Base-by-base conservation (phyloP, 2,888 invertebrate species). In the Odontothrips loti region DNA sequence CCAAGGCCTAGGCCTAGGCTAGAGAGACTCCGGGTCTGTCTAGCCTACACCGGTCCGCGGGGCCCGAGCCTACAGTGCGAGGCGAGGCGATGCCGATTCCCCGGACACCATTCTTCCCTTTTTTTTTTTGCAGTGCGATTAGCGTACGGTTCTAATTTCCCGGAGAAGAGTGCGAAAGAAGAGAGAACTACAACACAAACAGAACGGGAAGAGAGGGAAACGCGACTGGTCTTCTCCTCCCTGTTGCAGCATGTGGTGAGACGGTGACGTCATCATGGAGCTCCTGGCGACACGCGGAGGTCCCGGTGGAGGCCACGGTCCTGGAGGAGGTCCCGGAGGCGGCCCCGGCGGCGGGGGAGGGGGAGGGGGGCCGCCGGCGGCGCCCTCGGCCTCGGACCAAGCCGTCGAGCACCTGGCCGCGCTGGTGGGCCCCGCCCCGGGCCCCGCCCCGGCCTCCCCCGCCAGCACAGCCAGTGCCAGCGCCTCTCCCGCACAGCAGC, bases 401-500 rank as follows among this genome's bases (percentile, higher is more conserved):
- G 34, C 34, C 58, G 58, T 58, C 58, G 23, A 23, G 68, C 23
- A 11, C 68, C 23, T 11, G 23, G n/a, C 23, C 68, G 27, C 68
- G 10, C 8, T n/a, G 51, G 20, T 63, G 68, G 68, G n/a, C 68
- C 9, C 23, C 68, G 68, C 4, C 23, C 8, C 23, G 27, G 68
- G 68, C 27, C 68, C 68, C 11, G 27, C 23, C 23, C 68, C 68
- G 10, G 68, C 68, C 23, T 75, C 68, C 27, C 68, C 68, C 6
- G 68, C 68, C 68, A 75, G 68, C 68, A 75, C 27, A 43, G 34
- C 34, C 34, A 43, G 34, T 0, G 58, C 58, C 58, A 58, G 58
- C 68, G 27, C 27, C 11, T 75, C 68, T 27, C 23, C 68, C 23
- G 68, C 27, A 11, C 51, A 48, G 58, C 51, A 48, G 58, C 83